These are phyloP conservation scores for Ailuropoda melanoleuca DNA, from an alignment of 2,113 vertebrate species.

Conservation along the genomic window DNA sequence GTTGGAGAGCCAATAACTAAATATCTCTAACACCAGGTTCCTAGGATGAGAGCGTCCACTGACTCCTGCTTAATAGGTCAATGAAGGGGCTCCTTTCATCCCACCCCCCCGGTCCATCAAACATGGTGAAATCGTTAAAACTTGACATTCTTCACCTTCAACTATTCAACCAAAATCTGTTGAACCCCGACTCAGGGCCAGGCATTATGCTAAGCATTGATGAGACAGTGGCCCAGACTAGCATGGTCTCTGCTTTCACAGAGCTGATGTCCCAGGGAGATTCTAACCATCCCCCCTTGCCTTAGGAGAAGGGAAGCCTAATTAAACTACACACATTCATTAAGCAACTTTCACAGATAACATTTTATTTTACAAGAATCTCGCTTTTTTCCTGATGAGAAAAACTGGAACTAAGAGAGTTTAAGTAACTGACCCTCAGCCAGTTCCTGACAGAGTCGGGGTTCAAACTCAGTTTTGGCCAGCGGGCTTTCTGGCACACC, in stretches of 20 bases:
- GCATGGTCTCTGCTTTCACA: neutral
- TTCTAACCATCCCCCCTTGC: neutral
- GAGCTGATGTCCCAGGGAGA: neutral
- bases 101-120: neutral
- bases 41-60: neutral
- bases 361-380: neutral
- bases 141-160: neutral
- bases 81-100: neutral
- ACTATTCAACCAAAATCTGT: neutral
- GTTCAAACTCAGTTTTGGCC: neutral
- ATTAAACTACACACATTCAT: neutral
- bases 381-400: neutral
- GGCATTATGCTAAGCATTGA: neutral
- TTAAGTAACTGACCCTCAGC: neutral
- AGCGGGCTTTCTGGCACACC: neutral
- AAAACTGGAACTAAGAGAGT: neutral
- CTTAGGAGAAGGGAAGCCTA: neutral
- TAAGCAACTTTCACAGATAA: neutral
- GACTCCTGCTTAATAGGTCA: neutral
- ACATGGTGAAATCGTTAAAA: neutral
- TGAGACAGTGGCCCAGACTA: accelerated
- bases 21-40: neutral
- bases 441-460: neutral
- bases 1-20: neutral
- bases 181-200: neutral